These are phyloP conservation scores for Arctia plantaginis DNA, from an alignment of 2,888 invertebrate species.

Conservation along the genomic window DNA sequence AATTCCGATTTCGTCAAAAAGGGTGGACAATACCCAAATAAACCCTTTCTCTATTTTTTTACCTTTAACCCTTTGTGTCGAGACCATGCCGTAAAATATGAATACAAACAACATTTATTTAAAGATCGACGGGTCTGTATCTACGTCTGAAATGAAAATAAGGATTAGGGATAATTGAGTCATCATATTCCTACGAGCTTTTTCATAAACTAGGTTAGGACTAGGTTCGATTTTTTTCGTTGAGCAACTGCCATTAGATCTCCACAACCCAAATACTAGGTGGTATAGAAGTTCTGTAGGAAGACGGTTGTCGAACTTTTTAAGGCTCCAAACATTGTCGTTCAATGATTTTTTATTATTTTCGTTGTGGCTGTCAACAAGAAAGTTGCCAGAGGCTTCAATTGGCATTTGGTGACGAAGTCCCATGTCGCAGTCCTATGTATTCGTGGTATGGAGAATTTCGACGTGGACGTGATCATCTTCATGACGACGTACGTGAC, in stretches of 20 bases:
- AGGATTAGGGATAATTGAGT: background rate
- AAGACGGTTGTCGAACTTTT: background rate
- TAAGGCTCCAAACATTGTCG: no score
- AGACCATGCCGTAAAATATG: background rate
- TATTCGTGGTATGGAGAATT: no score
- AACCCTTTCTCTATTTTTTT: background rate
- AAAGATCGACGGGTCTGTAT: background rate
- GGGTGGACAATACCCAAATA: background rate
- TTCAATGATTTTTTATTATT: no score
- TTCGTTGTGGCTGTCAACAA: no score
- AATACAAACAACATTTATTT: constrained; percentile 2
- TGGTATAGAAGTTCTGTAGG: background rate
- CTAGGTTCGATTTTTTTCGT: no score
- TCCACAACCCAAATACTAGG: background rate
- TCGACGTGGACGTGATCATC: no score
- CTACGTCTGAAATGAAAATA: background rate
- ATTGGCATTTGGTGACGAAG: no score
- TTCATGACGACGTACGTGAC: no score
- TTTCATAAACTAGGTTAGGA: background rate
- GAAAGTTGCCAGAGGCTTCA: no score
- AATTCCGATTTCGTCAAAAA: background rate
- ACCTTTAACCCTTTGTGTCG: constrained; percentile 4
- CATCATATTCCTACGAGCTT: background rate
- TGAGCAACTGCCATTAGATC: no score
- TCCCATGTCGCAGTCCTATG: no score